Percentiles rank a stretch among this genome's conserved stretches.
These are phyloP conservation scores for Hirundo rustica DNA, from an alignment of 2,797 vertebrate species.

Conservation along the genomic window DNA sequence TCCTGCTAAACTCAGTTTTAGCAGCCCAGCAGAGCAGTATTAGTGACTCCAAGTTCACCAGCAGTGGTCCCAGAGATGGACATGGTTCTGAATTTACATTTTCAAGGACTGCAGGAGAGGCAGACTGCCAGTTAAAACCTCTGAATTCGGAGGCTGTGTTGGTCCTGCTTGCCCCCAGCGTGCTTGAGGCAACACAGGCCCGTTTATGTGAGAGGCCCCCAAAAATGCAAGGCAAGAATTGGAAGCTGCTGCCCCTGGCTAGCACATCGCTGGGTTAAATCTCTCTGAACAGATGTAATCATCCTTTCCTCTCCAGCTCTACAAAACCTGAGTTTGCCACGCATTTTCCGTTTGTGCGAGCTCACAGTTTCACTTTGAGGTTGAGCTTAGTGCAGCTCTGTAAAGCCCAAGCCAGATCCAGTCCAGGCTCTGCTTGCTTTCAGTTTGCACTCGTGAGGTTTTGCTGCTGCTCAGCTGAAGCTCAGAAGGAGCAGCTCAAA, in stretches of 20 bases:
- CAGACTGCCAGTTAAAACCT: not conserved
- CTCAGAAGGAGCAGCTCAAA: not conserved
- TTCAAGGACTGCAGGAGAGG: not conserved
- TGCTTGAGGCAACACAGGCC: not conserved
- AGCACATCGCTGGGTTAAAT: not conserved
- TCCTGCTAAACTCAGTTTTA: not conserved
- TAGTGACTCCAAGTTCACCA: not conserved
- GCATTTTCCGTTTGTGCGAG: not conserved
- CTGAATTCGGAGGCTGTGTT: not conserved
- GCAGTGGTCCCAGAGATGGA: not conserved
- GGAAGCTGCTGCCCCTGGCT: not conserved
- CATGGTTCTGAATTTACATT: not conserved
- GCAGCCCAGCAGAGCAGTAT: not conserved
- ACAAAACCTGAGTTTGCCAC: not conserved
- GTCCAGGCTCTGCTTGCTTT: not conserved
- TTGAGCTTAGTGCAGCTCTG: not conserved
- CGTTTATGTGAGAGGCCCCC: not conserved
- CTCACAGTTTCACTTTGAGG: not conserved
- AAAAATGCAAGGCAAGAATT: not conserved
- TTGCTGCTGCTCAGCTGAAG: not conserved
- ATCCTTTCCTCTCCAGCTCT: not conserved
- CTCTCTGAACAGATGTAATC: accelerated
- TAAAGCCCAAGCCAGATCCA: not conserved
- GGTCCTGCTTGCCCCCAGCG: not conserved
- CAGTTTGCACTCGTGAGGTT: not conserved